phyloP scores from a whole-genome alignment of 2,797 vertebrate genomes.

The Australoheros facetus region DNA sequence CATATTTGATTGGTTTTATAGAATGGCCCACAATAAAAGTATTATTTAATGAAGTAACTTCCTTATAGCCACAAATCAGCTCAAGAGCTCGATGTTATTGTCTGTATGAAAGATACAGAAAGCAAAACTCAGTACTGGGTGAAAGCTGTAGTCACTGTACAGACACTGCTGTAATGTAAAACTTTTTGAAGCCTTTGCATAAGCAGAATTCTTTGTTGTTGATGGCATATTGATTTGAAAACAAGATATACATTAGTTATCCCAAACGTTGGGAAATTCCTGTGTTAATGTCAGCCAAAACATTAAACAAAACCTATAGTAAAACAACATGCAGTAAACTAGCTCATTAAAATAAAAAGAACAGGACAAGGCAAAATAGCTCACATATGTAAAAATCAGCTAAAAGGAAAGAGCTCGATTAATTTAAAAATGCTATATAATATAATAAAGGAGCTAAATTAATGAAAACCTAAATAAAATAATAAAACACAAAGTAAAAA shows the following conservation, averaged over 20 bases:
- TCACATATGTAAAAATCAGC: neutral
- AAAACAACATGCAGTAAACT: neutral
- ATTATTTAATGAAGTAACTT: neutral
- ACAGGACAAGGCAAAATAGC: too few relatives aligned
- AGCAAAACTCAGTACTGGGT: neutral
- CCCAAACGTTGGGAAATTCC: neutral
- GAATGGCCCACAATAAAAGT: neutral
- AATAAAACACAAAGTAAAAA: accelerated
- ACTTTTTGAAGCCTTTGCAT: neutral
- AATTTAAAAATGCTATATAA: neutral
- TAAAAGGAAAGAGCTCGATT: neutral
- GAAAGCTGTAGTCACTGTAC: neutral
- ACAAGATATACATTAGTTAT: neutral
- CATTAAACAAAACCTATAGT: neutral
- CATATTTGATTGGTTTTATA: neutral
- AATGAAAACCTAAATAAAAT: neutral
- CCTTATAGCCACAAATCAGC: neutral
- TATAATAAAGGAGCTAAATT: neutral
- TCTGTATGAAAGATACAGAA: neutral
- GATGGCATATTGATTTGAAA: neutral
- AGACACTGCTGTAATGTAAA: too few relatives aligned
- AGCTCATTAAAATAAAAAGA: neutral
- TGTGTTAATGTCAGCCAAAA: neutral
- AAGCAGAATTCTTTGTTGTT: neutral
- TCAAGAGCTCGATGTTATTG: neutral